Evolutionary conservation across 2,113 vertebrate genomes (phyloP), one percentile per base, ranked within the genome.

Genomic region (Seriola dumerili): DNA sequence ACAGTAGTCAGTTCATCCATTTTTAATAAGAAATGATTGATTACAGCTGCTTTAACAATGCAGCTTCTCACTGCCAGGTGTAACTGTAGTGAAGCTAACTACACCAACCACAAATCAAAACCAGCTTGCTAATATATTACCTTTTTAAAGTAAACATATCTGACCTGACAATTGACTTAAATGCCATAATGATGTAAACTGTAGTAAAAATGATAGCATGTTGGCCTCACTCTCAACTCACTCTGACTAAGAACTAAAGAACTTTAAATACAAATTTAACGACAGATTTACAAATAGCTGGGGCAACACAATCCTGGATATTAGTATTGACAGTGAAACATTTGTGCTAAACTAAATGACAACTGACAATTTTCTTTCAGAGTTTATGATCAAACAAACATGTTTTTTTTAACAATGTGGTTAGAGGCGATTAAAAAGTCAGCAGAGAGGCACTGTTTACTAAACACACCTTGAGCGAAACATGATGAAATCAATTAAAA

Each of bases 401-500:
- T 54, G 17, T 54, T 55, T 55, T 11, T 67, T 17, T 52, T 2
- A 62, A 52, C 61, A 84, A 36, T 42, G 63, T 7, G 10, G 29
- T 44, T 13, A 54, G 38, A 63, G 23, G 48, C 1, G 14, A 36
- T 40, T 52, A 38, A 72, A 72, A 69, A 17, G 50, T 71, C 57
- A 54, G 57, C 1, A 0, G 23, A 74, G 70, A 72, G 42, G 2
- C 40, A 32, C 23, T 69, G 76, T 78, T 81, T 68, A 75, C 71
- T 75, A 64, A 86, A 90, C 61, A 90, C 48, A 38, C 16, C 54
- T 67, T 0, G 5, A 63, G 78, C 23, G 66, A 69, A 85, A 84
- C 72, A 10, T 9, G 61, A 80, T 50, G 73, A 70, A 38, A 23
- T 54, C 21, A 57, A 54, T 23, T 38, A 0, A 80, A 61, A 83